Base-by-base conservation (phyloP, 2,888 invertebrate genomes). In the Habrosyne pyritoides region DNA sequence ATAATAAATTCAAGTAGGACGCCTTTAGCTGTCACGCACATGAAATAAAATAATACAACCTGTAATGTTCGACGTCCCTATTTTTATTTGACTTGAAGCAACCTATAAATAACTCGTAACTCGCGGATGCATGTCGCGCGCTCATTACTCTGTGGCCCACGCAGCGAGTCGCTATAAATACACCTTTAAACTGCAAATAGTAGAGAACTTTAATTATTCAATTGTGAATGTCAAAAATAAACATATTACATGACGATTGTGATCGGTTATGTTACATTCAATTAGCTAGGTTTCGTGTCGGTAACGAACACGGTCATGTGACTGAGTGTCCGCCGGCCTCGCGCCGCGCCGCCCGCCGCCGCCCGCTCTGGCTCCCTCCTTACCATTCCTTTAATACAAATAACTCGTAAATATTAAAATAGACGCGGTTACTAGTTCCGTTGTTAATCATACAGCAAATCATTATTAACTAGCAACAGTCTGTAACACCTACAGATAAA, bases 151-250 rank as follows among this genome's bases (percentile, higher is more conserved):
- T 67, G 70, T 67, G 65, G 67, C 48, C 57, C 58, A 65, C 57
- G 63, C 62, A 67, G 73, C 64, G 63, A 66, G 68, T 69, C 65
- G 65, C 73, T 59, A 74, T 75, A 74, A 82, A 79, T 75, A 66
- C 61, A 62, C 79, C 76, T 77, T 79, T 69, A 69, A 69, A 73
- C 61, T 54, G 53, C 61, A 61, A 57, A 66, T 28, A 30, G 61
- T 62, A 56, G 52, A 75, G 77, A 77, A 83, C 74, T 82, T 83
- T 84, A 87, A 86, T 84, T 79, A 81, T 73, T 69, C 73, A 79
- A 77, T 82, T 79, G 65, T 73, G 71, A 26, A 53, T 76, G 76
- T 74, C 77, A 77, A 73, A 77, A 77, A 57, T n/a, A 61, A 55
- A 67, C 66, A 67, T 60, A 68, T 71, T 67, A 69, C 69, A 67